Percentiles rank a stretch among this genome's conserved stretches.
Evolutionary conservation across 2,888 invertebrate species (phyloP).

Genomic region (Zaprionus bogoriensis): DNA sequence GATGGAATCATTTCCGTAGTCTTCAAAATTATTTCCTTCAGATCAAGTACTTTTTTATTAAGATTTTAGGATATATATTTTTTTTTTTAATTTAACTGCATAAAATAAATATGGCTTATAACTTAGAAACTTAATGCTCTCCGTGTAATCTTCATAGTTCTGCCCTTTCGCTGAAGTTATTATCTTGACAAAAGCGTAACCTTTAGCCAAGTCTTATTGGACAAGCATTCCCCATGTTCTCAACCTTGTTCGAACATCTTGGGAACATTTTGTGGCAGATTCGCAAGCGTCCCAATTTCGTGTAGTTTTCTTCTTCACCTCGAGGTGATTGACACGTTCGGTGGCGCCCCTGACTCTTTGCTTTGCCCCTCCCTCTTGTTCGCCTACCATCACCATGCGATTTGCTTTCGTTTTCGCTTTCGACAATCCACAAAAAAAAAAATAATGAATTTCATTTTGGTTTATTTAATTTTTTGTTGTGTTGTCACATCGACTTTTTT

Average conservation of each 20-base stretch:
- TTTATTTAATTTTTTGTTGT: conserved; percentile 25
- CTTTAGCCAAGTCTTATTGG: neutral
- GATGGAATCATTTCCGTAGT: too few species aligned
- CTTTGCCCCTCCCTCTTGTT: neutral
- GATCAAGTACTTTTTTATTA: too few species aligned
- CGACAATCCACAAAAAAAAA: conserved; percentile 1
- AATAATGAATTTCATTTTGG: conserved; percentile 15
- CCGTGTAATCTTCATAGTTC: neutral
- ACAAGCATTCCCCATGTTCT: neutral
- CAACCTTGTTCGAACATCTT: neutral
- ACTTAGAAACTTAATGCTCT: too few species aligned
- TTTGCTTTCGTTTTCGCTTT: conserved; percentile 9
- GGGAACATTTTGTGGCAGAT: conserved; percentile 16
- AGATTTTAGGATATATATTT: too few species aligned
- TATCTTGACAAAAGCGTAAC: neutral
- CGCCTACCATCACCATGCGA: neutral
- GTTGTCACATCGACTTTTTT: conserved; percentile 50
- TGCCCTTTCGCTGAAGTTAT: neutral
- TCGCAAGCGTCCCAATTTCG: conserved; percentile 27
- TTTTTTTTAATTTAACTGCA: too few species aligned
- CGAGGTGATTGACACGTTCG: conserved; percentile 73
- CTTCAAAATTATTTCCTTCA: too few species aligned
- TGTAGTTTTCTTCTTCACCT: conserved; percentile 28
- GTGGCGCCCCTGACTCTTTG: conserved; percentile 69
- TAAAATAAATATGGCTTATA: too few species aligned